phyloP scores from a whole-genome alignment of 2,113 vertebrate species.

The Sceloporus undulatus region DNA sequence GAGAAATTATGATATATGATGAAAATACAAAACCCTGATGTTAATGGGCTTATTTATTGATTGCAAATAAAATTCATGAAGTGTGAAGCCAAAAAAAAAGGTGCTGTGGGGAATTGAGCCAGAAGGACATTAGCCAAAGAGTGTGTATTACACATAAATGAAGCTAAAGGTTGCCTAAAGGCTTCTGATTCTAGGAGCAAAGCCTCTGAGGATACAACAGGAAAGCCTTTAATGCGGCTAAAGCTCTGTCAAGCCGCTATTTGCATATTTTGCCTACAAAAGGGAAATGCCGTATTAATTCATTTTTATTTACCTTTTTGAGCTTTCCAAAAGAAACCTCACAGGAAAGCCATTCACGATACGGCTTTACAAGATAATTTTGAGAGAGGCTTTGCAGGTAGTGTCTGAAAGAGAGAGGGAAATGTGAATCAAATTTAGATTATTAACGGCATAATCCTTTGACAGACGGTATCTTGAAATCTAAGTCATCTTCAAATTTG shows the following conservation, averaged over 20 bases:
- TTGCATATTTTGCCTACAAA: slow-evolving; percentile 71
- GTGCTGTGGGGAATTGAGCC: slow-evolving; percentile 64
- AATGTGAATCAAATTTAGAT: slow-evolving; percentile 67
- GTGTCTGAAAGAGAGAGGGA: slow-evolving; percentile 53
- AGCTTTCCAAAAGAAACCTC: slow-evolving; percentile 63
- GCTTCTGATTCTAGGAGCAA: slow-evolving; percentile 62
- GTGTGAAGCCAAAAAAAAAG: slow-evolving; percentile 76
- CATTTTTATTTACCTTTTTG: slow-evolving; percentile 73
- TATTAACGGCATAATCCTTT: slow-evolving; percentile 71
- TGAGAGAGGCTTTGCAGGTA: slow-evolving; percentile 65
- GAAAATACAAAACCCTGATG: slow-evolving; percentile 73
- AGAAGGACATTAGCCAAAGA: slow-evolving; percentile 52
- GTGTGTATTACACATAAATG: slow-evolving; percentile 44
- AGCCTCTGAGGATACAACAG: slow-evolving; percentile 55
- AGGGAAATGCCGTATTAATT: slow-evolving; percentile 59
- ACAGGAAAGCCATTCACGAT: slow-evolving; percentile 64
- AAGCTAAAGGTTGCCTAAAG: slow-evolving; percentile 65
- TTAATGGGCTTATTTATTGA: slow-evolving; percentile 81
- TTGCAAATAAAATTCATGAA: slow-evolving; percentile 81
- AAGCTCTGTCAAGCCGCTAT: slow-evolving; percentile 57
- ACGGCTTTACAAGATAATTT: slow-evolving; percentile 64
- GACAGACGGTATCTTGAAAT: slow-evolving; percentile 65
- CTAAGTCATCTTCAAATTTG: slow-evolving; percentile 70
- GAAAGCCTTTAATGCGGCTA: slow-evolving; percentile 65
- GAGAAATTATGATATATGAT: slow-evolving; percentile 73